Evolutionary conservation across 1,140 invertebrate genomes (phyloP), one percentile per base, ranked within the genome.

Genomic region (Halesus radiatus): DNA sequence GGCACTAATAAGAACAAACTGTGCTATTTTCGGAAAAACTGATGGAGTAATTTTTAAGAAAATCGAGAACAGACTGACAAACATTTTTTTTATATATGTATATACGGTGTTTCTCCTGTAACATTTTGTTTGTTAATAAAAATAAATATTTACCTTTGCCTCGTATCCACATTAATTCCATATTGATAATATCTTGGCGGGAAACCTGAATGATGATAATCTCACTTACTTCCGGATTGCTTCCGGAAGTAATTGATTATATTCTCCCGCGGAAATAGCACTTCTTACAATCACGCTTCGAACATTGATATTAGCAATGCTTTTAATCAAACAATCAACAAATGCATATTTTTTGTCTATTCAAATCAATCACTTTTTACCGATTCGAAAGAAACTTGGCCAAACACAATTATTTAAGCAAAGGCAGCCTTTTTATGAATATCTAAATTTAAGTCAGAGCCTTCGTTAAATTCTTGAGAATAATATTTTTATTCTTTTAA

Each of bases 91-190:
- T n/a, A n/a, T n/a, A n/a, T n/a, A n/a, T n/a, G n/a, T n/a, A n/a
- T n/a, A n/a, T n/a, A n/a, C n/a, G n/a, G n/a, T n/a, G n/a, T n/a
- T n/a, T 8, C 26, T 29, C 26, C 2, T 29, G 26, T 29, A 29
- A 3, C 26, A 29, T 5, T 29, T 29, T 29, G 10, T 45, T 10
- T 45, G 7, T 45, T 13, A 13, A 45, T 2, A 13, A 8, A 45
- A 13, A 13, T 45, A 13, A 29, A 29, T 29, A 60, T 60, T 60
- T 74, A 74, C 72, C 72, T 74, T 74, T 74, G 20, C 72, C 32
- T 23, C 50, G 72, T 53, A 74, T 74, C 72, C 72, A 74, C 23
- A 74, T 74, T 54, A 56, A 54, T 54, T 74, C 72, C 72, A 74
- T 74, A 74, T 74, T 74, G 53, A 53, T 74, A 23, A 23, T 29